Conservation (phyloP, 2,888 invertebrate genomes). For the Sarcophaga rosellei region DNA sequence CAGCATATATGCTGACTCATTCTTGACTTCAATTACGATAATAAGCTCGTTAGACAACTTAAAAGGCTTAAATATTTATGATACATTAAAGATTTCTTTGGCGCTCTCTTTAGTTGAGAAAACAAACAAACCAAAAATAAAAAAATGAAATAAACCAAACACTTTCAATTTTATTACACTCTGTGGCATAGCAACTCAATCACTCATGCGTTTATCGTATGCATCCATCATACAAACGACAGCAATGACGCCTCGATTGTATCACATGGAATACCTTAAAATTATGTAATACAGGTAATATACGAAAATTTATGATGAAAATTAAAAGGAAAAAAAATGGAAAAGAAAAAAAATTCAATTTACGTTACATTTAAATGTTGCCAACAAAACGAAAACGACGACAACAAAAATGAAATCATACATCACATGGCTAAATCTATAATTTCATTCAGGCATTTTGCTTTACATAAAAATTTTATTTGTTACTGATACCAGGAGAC, state of each 20-base stretch:
- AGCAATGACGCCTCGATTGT: not conserved
- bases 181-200: not conserved
- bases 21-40: not conserved
- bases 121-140: not conserved
- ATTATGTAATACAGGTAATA: constrained; percentile 33
- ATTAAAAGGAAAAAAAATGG: not conserved
- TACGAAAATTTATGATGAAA: not conserved
- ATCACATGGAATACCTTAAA: not conserved
- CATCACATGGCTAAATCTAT: not conserved
- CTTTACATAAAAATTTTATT: constrained; percentile 58
- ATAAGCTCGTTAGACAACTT: constrained; percentile 1
- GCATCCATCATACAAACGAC: not conserved
- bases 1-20: not conserved
- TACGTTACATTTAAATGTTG: not conserved
- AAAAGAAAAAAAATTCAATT: constrained; percentile 4
- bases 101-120: not conserved
- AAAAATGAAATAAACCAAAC: no score
- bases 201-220: not conserved
- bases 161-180: not conserved
- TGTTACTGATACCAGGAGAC: constrained; percentile 48
- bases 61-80: not conserved
- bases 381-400: not conserved
- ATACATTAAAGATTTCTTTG: not conserved
- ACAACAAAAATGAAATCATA: constrained; percentile 9
- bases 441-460: constrained; percentile 49